Conservation (phyloP, 2,797 vertebrate species). For the Pseudomugil gertrudae region DNA sequence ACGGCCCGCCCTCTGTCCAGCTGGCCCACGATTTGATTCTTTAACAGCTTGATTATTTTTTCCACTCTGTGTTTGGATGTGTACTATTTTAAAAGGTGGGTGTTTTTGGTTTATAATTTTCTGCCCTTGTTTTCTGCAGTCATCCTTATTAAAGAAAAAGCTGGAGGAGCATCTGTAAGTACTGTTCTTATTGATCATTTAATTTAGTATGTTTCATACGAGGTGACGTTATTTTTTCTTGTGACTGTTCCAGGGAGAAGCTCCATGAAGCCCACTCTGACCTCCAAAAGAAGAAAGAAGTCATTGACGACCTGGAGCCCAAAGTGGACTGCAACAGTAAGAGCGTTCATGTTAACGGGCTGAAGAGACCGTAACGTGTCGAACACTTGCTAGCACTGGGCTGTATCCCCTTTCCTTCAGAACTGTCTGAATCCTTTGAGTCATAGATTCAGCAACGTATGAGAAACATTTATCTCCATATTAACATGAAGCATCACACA, state of each 20-base stretch:
- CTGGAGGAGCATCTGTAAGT: constrained; percentile 94
- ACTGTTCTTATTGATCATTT: background rate
- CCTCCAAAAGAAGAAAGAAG: constrained; percentile 89
- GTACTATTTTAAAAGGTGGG: background rate
- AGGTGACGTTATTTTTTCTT: background rate
- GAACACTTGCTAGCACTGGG: no score
- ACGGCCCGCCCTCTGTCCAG: constrained; percentile 64
- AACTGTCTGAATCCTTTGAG: no score
- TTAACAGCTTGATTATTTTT: constrained; percentile 49
- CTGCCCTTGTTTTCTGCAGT: constrained; percentile 70
- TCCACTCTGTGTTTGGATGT: constrained; percentile 8
- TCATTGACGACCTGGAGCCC: constrained; percentile 90
- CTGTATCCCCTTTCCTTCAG: no score
- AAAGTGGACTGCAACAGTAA: constrained; percentile 84
- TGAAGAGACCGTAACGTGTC: no score
- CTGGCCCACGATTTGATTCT: constrained; percentile 68
- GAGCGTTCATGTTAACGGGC: background rate
- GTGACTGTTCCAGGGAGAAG: constrained; percentile 82
- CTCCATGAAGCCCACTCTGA: constrained; percentile 90
- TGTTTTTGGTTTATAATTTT: background rate
- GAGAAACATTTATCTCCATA: no score
- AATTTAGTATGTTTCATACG: background rate
- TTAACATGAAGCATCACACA: no score
- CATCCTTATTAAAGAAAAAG: constrained; percentile 88
- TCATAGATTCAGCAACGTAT: no score